Evolutionary conservation across 2,113 vertebrate species (phyloP), one percentile per base, ranked within the genome.

Genomic region (Larimichthys crocea): DNA sequence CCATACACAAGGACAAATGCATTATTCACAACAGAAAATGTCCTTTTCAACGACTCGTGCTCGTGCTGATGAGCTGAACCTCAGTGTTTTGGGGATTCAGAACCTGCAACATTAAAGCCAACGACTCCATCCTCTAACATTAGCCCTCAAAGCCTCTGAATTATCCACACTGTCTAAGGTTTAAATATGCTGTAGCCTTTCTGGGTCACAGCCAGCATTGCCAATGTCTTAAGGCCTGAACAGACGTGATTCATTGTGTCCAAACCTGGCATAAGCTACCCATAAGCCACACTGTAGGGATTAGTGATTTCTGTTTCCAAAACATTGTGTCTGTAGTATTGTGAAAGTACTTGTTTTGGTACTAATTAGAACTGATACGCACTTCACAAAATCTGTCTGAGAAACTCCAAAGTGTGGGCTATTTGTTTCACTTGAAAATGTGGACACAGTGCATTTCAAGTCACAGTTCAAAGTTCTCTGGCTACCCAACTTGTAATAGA

Each of bases 1-100:
- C 24, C 10, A 56, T 14, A 70, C 49, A 75, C 16, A 63, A n/a
- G 31, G 5, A 52, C 2, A 62, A 3, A 42, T 64, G 4, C 20
- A 74, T 20, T 65, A 65, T 66, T 63, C 12, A 66, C 60, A 68
- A 15, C 35, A 71, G 70, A 31, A 66, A 74, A 79, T 65, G 40
- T 71, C 35, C 2, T 40, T 69, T 53, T 73, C 11, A 71, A 42
- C 20, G 22, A 64, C 70, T 1, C 0, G 22, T 15, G 22, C 55
- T 16, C 5, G 35, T 40, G 50, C 2, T 26, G n/a, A 57, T 22
- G 3, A 35, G 35, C 35, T 35, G 35, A 35, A 35, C 35, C 7
- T 3, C 7, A 42, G 17, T 49, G 48, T 49, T 57, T 12, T 48
- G 10, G 3, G 20, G 53, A 71, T 59, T 53, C 53, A 35, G 16